Base-by-base conservation (phyloP, 2,888 invertebrate genomes). In the Perithous albicinctus region DNA sequence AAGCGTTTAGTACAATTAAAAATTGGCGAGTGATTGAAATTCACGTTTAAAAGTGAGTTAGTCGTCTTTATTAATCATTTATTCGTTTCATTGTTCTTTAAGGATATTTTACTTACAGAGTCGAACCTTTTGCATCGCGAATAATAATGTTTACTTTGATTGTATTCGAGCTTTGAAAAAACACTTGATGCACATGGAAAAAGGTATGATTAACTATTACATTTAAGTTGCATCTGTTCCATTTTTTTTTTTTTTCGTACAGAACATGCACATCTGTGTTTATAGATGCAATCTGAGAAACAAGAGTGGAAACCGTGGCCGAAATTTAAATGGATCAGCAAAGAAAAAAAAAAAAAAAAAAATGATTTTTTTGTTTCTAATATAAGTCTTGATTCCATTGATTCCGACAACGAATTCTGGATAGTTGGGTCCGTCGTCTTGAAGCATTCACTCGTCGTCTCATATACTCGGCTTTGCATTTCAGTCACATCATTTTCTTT, bases 401-500 rank as follows among this genome's bases (percentile, higher is more conserved):
- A 20, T 78, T 78, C 23, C 43, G 15, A 32, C 67, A 12, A 18
- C 10, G 23, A 66, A 66, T 69, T 66, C 23, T 61, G 51, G 59
- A 51, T 35, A 56, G 10, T n/a, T 69, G 54, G 38, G 23, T 26
- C 41, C 54, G 18, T 15, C 38, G 41, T 64, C 32, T 59, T 66
- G 54, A 63, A 77, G 59, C 78, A 79, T 79, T 66, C 69, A 77
- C 74, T 73, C 80, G 46, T 59, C 35, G 54, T 69, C 43, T 59
- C 46, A 70, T 78, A 69, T 75, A 64, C 77, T 72, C 70, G 18
- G 76, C 61, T 77, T 77, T 74, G 64, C 76, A 77, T 85, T 84
- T 85, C 80, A 85, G 85, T 80, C 82, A 81, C 82, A 35, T 63
- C 23, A n/a, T n/a, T n/a, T n/a, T n/a, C n/a, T n/a, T n/a, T n/a